Conservation (phyloP, 2,797 vertebrate species). For the Microchirus variegatus region DNA sequence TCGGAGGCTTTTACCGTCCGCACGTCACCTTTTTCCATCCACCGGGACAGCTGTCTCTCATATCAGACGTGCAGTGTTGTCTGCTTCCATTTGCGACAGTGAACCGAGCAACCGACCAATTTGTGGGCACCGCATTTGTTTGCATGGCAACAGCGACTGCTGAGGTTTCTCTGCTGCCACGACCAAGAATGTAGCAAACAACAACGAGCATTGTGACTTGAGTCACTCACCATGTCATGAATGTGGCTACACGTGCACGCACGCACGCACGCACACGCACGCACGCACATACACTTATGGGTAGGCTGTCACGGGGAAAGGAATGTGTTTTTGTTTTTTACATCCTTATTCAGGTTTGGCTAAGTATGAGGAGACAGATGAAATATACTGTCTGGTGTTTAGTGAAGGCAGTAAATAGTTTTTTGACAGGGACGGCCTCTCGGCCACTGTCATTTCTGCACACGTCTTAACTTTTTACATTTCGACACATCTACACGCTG, state of each 20-base stretch:
- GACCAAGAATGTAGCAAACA: constrained; percentile 63
- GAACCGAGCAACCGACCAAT: constrained; percentile 12
- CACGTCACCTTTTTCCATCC: constrained; percentile 4
- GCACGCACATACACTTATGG: constrained; percentile 13
- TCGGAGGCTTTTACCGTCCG: not conserved
- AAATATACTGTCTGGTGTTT: constrained; percentile 28
- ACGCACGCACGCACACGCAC: not conserved
- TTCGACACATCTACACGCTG: not conserved
- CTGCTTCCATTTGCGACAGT: constrained; percentile 32
- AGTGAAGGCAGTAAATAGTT: constrained; percentile 28
- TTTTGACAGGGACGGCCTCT: constrained; percentile 17
- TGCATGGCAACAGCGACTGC: constrained; percentile 42
- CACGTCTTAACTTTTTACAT: constrained; percentile 15
- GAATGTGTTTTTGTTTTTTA: constrained; percentile 58
- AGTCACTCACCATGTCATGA: constrained; percentile 48
- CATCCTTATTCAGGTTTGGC: constrained; percentile 40
- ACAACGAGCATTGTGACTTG: constrained; percentile 51
- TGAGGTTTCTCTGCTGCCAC: constrained; percentile 52
- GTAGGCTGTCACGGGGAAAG: constrained; percentile 39
- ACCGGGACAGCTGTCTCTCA: constrained; percentile 2
- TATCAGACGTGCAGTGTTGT: constrained; percentile 12
- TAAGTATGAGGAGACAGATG: constrained; percentile 22
- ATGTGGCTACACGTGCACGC: constrained; percentile 15
- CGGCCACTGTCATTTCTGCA: constrained; percentile 28
- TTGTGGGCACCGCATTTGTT: constrained; percentile 39